phyloP scores from a whole-genome alignment of 1,140 invertebrate species.

The Geopemphigus sp. region DNA sequence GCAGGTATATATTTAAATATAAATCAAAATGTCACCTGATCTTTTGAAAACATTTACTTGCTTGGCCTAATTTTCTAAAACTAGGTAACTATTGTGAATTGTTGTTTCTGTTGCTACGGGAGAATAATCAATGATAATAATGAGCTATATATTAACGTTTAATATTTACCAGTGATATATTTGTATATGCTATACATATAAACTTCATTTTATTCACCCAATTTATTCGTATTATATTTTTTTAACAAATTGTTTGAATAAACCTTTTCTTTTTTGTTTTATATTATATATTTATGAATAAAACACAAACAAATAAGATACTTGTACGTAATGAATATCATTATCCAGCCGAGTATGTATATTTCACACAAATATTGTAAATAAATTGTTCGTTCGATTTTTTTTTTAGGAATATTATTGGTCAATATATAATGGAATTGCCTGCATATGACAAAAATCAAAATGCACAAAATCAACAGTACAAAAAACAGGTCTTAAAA shows the following conservation, averaged over 20 bases:
- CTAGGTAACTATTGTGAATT: not conserved
- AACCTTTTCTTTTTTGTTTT: not conserved
- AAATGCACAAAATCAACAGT: not conserved
- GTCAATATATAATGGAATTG: not conserved
- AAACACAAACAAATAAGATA: not conserved
- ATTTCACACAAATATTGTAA: not conserved
- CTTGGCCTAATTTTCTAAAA: not conserved
- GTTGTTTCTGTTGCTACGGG: conserved; percentile 28
- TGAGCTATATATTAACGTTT: not conserved
- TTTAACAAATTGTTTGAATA: not conserved
- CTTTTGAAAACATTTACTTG: not conserved
- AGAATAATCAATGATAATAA: conserved; percentile 33
- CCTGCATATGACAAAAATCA: conserved; percentile 14
- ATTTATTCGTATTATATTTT: not conserved
- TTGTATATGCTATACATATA: not conserved
- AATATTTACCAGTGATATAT: not conserved
- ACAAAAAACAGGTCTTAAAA: conserved; percentile 21
- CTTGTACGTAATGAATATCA: not conserved
- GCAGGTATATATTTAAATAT: not conserved
- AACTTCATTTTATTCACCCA: not conserved
- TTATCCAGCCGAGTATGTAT: not conserved
- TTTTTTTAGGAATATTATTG: conserved; percentile 10
- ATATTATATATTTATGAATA: not conserved
- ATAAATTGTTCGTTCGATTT: not conserved
- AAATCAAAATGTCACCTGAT: not conserved